A percentile compares a stretch with the other conserved stretches of the same genome.
These are phyloP conservation scores for Pocillopora verrucosa DNA, from an alignment of 64 coral and sea anemone genomes.

Conservation along the genomic window DNA sequence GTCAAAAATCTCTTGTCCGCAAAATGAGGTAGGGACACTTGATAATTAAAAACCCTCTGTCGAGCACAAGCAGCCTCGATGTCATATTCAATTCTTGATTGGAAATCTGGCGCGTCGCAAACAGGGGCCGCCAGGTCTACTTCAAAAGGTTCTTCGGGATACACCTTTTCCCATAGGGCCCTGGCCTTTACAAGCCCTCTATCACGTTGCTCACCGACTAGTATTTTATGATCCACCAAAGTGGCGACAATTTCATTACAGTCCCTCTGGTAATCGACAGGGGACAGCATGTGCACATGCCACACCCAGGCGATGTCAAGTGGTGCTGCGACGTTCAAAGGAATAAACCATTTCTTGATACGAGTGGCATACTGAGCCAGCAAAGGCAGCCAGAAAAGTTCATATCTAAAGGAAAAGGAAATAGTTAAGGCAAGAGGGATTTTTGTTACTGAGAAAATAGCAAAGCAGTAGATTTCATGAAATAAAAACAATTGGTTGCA, in stretches of 20 bases:
- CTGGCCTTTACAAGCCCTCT: conserved; percentile 15
- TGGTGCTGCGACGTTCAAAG: conserved; percentile 31
- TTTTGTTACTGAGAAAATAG: no score
- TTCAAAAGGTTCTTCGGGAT: conserved; percentile 54
- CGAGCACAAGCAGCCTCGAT: conserved; percentile 23
- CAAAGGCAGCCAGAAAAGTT: conserved; percentile 49
- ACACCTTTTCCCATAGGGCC: conserved; percentile 9
- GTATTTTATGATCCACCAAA: conserved; percentile 33
- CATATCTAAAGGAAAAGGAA: conserved; percentile 9
- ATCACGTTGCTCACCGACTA: conserved; percentile 1
- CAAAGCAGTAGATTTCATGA: no score
- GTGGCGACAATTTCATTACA: conserved; percentile 38
- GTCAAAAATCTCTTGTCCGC: conserved; percentile 47
- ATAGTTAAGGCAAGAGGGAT: neutral
- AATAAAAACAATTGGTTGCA: no score
- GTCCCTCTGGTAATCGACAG: conserved; percentile 36
- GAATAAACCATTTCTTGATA: neutral
- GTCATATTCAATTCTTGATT: conserved; percentile 48
- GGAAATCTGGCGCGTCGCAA: neutral
- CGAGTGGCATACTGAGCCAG: neutral
- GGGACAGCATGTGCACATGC: conserved; percentile 69
- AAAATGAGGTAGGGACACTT: conserved; percentile 66
- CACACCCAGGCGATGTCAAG: conserved; percentile 66
- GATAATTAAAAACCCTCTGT: conserved; percentile 51
- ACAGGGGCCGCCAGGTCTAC: conserved; percentile 42